Evolutionary conservation across 2,888 invertebrate species (phyloP).

Genomic region (Melikaiella ostensackeni): DNA sequence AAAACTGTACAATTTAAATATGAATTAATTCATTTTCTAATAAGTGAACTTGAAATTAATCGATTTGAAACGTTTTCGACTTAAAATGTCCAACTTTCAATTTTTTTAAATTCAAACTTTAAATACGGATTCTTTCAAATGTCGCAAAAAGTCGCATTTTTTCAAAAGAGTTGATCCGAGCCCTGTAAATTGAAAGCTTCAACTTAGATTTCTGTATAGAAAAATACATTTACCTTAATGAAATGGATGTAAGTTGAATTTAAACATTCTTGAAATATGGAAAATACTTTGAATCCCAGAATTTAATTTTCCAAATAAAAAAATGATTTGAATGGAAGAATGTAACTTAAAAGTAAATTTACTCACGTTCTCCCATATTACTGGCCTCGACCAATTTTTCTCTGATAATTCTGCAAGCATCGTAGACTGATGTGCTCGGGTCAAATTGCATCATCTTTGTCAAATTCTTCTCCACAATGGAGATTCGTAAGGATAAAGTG

Average conservation of each 20-base stretch:
- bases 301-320: not conserved
- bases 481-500: constrained; percentile 89
- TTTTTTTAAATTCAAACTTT: no score
- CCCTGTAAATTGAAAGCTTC: no score
- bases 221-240: no score
- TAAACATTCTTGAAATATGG: not conserved
- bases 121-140: no score
- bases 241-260: not conserved
- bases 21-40: no score
- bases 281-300: not conserved
- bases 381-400: constrained; percentile 94
- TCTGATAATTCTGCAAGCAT: constrained; percentile 96
- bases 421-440: constrained; percentile 95
- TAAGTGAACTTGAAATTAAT: no score
- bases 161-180: no score
- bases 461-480: constrained; percentile 91
- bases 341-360: not conserved
- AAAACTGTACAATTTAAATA: no score
- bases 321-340: no score
- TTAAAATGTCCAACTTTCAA: no score
- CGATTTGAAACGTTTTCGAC: no score
- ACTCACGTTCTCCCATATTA: constrained; percentile 93
- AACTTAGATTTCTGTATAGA: not conserved
- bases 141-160: no score
- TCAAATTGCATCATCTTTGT: constrained; percentile 99